Conservation (phyloP, 2,113 vertebrate genomes). For the Pelecanus crispus region DNA sequence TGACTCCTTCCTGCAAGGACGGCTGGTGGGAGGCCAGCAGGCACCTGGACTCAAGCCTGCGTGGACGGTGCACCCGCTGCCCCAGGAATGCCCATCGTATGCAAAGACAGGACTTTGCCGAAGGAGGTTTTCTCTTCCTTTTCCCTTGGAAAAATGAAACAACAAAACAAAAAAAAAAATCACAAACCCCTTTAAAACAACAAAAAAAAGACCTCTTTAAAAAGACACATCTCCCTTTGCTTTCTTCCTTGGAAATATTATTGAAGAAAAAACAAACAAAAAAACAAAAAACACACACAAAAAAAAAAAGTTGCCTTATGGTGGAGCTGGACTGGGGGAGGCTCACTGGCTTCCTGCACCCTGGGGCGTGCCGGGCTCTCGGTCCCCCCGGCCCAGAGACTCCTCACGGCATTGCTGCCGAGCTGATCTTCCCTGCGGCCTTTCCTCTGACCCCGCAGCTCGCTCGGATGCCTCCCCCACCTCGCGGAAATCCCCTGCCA, state of each 20-base stretch:
- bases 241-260: slow-evolving; percentile 77
- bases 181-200: slow-evolving; percentile 21
- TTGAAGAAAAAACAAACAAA: slow-evolving; percentile 30
- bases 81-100: slow-evolving; percentile 57
- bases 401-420: slow-evolving; percentile 10
- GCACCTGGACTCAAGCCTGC: neutral
- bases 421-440: slow-evolving; percentile 26
- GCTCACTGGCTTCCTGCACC: neutral
- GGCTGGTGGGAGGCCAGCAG: slow-evolving; percentile 3
- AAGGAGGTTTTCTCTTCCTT: slow-evolving; percentile 74
- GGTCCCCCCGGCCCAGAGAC: neutral
- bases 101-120: slow-evolving; percentile 70
- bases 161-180: neutral
- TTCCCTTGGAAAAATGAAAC: slow-evolving; percentile 63
- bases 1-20: slow-evolving; percentile 9
- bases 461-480: neutral
- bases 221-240: slow-evolving; percentile 67
- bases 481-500: neutral
- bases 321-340: slow-evolving; percentile 67
- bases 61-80: neutral
- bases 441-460: neutral
- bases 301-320: slow-evolving; percentile 79
- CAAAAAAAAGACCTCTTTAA: neutral
- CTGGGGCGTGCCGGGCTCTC: neutral
- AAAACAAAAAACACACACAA: neutral